Percentiles rank a stretch among this genome's conserved stretches.
Evolutionary conservation across 2,888 invertebrate genomes (phyloP).

Genomic region (Clanis bilineata): DNA sequence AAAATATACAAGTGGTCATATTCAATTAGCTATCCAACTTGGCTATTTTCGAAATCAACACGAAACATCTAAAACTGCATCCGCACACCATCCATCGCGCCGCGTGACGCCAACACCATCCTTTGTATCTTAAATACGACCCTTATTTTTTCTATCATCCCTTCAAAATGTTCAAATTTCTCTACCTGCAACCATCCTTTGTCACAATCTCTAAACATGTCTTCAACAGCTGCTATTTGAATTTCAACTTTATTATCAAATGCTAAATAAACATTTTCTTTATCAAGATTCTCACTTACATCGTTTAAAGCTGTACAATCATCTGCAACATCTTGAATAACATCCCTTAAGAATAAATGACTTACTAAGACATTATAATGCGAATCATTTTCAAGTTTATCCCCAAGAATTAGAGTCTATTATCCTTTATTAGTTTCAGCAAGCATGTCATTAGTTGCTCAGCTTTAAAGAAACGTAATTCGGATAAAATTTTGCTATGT

Average conservation of each 20-base stretch:
- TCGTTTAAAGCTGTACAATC: conserved; percentile 34
- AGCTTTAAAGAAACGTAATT: conserved; percentile 35
- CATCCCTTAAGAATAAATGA: conserved; percentile 74
- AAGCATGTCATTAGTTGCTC: conserved; percentile 47
- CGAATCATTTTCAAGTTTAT: conserved; percentile 45
- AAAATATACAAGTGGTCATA: conserved; percentile 62
- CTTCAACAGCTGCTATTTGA: conserved; percentile 20
- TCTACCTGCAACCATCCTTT: conserved; percentile 69
- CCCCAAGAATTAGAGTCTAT: conserved; percentile 33
- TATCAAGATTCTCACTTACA: conserved; percentile 29
- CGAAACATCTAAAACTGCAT: conserved; percentile 74
- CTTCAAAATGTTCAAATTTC: conserved; percentile 78
- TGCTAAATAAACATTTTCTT: conserved; percentile 31
- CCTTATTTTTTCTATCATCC: conserved; percentile 78
- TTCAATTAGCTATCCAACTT: conserved; percentile 69
- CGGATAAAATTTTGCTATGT: conserved; percentile 69
- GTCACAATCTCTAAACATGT: conserved; percentile 27
- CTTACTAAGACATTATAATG: conserved; percentile 55
- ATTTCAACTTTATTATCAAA: conserved; percentile 34
- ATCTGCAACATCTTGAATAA: conserved; percentile 76
- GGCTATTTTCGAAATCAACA: conserved; percentile 66
- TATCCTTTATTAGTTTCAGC: conserved; percentile 35
- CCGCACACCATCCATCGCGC: conserved; percentile 74
- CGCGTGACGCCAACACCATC: conserved; percentile 76
- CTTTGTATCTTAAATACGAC: conserved; percentile 75